A percentile compares a stretch with the other conserved stretches of the same genome.
phyloP scores from a whole-genome alignment of 2,113 vertebrate species.

The Varanus komodoensis region DNA sequence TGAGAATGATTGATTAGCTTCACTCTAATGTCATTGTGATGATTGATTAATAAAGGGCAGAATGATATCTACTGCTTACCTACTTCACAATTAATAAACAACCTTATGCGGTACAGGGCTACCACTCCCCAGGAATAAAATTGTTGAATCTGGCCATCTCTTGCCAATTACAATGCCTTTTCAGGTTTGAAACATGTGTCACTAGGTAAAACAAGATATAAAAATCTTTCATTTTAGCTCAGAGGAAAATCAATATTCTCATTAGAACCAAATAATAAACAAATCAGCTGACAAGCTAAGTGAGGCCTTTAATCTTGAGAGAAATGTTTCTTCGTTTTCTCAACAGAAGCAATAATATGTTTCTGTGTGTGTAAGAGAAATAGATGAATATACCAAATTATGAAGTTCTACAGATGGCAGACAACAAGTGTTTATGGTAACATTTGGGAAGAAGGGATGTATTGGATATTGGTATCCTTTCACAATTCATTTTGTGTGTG shows the following conservation, averaged over 20 bases:
- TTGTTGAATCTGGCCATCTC: conserved; percentile 4
- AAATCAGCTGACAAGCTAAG: conserved; percentile 30
- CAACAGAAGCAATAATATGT: conserved; percentile 42
- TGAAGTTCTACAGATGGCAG: conserved; percentile 49
- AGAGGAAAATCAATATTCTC: neutral
- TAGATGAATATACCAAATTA: conserved; percentile 38
- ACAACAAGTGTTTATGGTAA: conserved; percentile 39
- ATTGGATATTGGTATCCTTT: conserved; percentile 45
- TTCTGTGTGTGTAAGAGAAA: conserved; percentile 17
- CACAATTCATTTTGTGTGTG: neutral
- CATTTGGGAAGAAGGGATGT: conserved; percentile 32
- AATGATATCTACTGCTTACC: conserved; percentile 15
- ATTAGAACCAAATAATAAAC: neutral
- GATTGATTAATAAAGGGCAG: neutral
- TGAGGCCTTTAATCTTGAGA: conserved; percentile 27
- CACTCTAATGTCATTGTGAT: conserved; percentile 5
- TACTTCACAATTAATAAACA: neutral
- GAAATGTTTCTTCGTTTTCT: conserved; percentile 36
- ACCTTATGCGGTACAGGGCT: neutral
- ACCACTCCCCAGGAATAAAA: conserved; percentile 2
- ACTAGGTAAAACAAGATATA: conserved; percentile 24
- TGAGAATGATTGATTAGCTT: neutral
- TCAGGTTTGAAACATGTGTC: neutral
- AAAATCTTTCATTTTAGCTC: conserved; percentile 22
- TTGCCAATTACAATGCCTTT: neutral